Base-by-base conservation (phyloP, 1,140 invertebrate species). In the Eulimnadia texana region DNA sequence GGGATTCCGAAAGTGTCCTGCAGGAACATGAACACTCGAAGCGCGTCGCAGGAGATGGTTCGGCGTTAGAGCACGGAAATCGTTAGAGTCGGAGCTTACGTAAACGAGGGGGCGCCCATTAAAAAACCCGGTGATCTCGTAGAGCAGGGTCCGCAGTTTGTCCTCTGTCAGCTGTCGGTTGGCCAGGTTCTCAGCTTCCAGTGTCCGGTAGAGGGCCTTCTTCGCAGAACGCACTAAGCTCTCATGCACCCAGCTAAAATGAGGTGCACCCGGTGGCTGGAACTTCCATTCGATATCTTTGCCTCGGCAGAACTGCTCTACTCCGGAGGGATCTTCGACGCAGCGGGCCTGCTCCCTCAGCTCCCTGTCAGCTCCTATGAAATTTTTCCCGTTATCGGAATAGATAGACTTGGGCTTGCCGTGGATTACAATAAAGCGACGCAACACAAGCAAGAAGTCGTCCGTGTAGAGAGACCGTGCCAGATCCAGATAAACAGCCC, bases 21-120 rank as follows among this genome's bases (percentile, higher is more conserved):
- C 9, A n/a, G n/a, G n/a, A 1, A 56, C 23, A n/a, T n/a, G 16
- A 9, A 42, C 33, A 6, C 33, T 42, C 16, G 33, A 6, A 16
- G 33, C 33, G 33, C 6, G n/a, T 9, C 33, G 33, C 6, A 9
- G 28, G 50, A 68, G 65, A 62, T 67, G 57, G 16, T 67, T 60
- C 27, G 70, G 68, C 16, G 70, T 72, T 47, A 72, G 57, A 22
- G 65, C 63, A 13, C 64, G 62, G 9, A 67, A 53, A 64, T 72
- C 70, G 19, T 70, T 66, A 0, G 68, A 68, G 60, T 70, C 67
- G 9, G 58, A 29, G 50, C 66, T 66, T 11, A 70, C 63, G 10
- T 67, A 64, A 11, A 28, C 65, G 1, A 71, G 29, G 2, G 68
- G 68, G 10, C 66, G 60, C 11, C 65, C 68, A 63, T 72, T 72